Conservation (phyloP, 2,113 vertebrate species). For the rat (Rattus norvegicus) region GRCr8 NC_086025.1:63046501-63047000, state of each 20-base stretch:
- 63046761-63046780: background rate
- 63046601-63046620: background rate
- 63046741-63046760: background rate
- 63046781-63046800: background rate
- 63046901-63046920: background rate
- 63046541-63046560: background rate
- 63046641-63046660: background rate
- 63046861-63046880: background rate
- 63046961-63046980: background rate
- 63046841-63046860: background rate
- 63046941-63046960: background rate
- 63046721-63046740: background rate
- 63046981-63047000: background rate
- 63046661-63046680: background rate
- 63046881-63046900: background rate
- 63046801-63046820: background rate
- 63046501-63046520: background rate
- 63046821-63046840: background rate
- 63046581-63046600: background rate
- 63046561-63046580: background rate
- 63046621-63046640: background rate
- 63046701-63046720: background rate
- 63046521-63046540: background rate
- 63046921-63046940: background rate
- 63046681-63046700: background rate